Conservation (phyloP, 2,113 vertebrate genomes). For the Boulengerochromis microlepis region DNA sequence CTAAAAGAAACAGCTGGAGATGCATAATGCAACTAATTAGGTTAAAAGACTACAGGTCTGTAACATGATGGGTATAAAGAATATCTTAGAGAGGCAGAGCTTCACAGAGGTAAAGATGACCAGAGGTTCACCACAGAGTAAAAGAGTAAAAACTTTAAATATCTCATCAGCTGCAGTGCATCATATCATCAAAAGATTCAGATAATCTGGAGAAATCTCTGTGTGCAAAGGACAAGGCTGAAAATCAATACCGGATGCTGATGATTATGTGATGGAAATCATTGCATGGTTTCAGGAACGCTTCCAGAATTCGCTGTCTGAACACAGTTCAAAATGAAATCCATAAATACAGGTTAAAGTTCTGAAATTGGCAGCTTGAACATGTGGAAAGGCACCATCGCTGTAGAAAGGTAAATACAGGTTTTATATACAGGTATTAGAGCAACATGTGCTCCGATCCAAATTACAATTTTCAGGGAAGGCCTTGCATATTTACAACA, state of each 20-base stretch:
- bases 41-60: not conserved
- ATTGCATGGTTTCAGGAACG: not conserved
- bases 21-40: not conserved
- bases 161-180: not conserved
- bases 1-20: not conserved
- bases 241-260: not conserved
- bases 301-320: not conserved
- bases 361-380: not conserved
- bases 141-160: not conserved
- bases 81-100: not conserved
- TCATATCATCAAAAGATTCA: not conserved
- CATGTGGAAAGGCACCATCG: not conserved
- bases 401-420: not conserved
- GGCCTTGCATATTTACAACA: not conserved
- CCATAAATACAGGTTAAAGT: not conserved
- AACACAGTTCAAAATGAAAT: not conserved
- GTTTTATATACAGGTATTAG: not conserved
- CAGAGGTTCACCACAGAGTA: not conserved
- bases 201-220: not conserved
- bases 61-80: not conserved
- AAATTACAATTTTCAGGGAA: not conserved
- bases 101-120: not conserved
- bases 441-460: not conserved
- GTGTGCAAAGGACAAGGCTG: not conserved
- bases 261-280: not conserved